Evolutionary conservation across 2,888 invertebrate species (phyloP), one percentile per base, ranked within the genome.

Genomic region (Vannuccia rotundouncinata): DNA sequence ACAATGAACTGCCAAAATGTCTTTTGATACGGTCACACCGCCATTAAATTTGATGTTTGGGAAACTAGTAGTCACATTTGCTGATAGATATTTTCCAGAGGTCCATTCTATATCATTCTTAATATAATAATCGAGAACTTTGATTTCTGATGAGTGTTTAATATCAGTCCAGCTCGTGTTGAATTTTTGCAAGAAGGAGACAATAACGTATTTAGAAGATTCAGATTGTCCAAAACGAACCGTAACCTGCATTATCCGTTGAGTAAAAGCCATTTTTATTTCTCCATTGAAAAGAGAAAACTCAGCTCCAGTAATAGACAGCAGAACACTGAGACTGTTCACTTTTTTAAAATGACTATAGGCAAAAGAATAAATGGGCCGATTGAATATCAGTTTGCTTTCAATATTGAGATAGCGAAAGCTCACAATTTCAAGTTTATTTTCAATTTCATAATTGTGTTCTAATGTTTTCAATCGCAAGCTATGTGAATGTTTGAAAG

Each of bases 371-470:
- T 66, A 66, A 66, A 66, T 22, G 13, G 66, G 66, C 5, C 25
- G 1, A 1, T 60, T 60, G 1, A 45, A 59, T 22, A 22, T 45
- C 1, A 77, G 1, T 77, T 77, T n/a, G 25, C 31, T 45, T 45
- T 77, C 77, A 77, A 77, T 31, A 1, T 31, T 27, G 22, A 77
- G 59, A 45, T 77, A 77, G n/a, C 25, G 31, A 17, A 22, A 59
- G 27, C 66, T 78, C 1, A 78, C 78, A 17, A 60, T 78, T 59
- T 78, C 78, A n/a, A 78, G 2, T 60, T 59, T 78, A 29, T 78
- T 78, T 45, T 78, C 60, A 60, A 78, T 60, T 22, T 1, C 60
- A 22, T 60, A 78, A 60, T 78, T 78, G 17, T 66, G n/a, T 1
- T 60, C 60, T 1, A 10, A 10, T 29, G 66, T 66, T 28, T 2